phyloP scores from a whole-genome alignment of 2,888 invertebrate species.

The Elgonia sp. region DNA sequence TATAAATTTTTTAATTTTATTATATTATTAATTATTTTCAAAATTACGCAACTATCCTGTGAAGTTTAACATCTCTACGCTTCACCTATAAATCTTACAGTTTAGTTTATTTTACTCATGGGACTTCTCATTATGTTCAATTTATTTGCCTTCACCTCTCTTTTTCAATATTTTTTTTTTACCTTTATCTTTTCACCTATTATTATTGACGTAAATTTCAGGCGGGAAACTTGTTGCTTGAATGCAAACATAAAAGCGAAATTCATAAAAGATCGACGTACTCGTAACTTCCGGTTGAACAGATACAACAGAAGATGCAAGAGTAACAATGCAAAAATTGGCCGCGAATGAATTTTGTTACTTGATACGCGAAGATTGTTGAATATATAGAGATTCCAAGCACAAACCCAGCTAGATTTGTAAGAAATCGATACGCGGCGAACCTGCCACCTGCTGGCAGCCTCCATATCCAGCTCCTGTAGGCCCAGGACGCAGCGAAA shows the following conservation, averaged over 20 bases:
- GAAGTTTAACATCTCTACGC: too few relatives aligned
- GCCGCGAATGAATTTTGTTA: slow-evolving; percentile 52
- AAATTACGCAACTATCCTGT: too few relatives aligned
- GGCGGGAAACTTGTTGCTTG: slow-evolving; percentile 62
- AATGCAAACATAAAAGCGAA: slow-evolving; percentile 25
- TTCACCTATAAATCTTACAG: too few relatives aligned
- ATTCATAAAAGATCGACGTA: slow-evolving; percentile 16
- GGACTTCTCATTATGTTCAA: too few relatives aligned
- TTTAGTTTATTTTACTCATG: too few relatives aligned
- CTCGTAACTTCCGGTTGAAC: slow-evolving; percentile 29
- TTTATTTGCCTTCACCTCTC: slow-evolving; percentile 1
- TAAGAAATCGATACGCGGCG: slow-evolving; percentile 85
- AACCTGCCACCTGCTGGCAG: slow-evolving; percentile 86
- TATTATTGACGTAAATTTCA: slow-evolving; percentile 16
- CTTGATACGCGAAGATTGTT: slow-evolving; percentile 70
- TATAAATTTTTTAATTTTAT: too few relatives aligned
- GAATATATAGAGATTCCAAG: slow-evolving; percentile 81
- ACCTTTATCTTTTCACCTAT: background rate
- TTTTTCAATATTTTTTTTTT: background rate
- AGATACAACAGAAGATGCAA: slow-evolving; percentile 1
- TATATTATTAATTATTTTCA: too few relatives aligned
- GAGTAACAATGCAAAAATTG: slow-evolving; percentile 31
- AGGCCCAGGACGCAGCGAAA: slow-evolving; percentile 76
- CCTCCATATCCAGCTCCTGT: slow-evolving; percentile 79
- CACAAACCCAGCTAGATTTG: slow-evolving; percentile 84